These are phyloP conservation scores for Halichoerus grypus DNA, from an alignment of 2,113 vertebrate genomes.

Conservation along the genomic window DNA sequence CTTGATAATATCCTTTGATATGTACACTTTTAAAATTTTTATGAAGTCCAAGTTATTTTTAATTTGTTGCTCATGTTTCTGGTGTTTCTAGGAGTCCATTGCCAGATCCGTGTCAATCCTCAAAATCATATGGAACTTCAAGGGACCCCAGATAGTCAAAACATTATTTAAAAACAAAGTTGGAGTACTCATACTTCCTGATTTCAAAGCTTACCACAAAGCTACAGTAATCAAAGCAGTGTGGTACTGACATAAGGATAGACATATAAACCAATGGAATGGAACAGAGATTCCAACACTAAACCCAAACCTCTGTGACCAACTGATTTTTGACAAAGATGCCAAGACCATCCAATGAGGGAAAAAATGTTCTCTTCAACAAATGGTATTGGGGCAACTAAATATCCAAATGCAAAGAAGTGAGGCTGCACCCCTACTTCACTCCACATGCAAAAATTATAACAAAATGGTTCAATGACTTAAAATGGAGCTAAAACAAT, in stretches of 20 bases:
- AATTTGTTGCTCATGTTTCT: not conserved
- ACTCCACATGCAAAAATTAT: not conserved
- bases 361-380: not conserved
- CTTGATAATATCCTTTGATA: not conserved
- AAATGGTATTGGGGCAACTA: not conserved
- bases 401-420: not conserved
- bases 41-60: not conserved
- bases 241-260: not conserved
- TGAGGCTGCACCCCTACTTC: not conserved
- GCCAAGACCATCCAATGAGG: not conserved
- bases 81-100: not conserved
- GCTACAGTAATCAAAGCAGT: not conserved
- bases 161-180: not conserved
- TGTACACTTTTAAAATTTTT: not conserved
- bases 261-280: not conserved
- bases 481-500: not conserved
- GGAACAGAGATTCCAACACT: not conserved
- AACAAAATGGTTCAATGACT: not conserved
- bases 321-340: constrained; percentile 28
- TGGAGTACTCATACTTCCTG: not conserved
- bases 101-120: not conserved
- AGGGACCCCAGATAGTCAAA: not conserved
- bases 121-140: not conserved
- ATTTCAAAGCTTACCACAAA: constrained; percentile 2
- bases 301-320: not conserved